Percentiles rank a stretch among this genome's conserved stretches.
Evolutionary conservation across 2,888 invertebrate species (phyloP).

Genomic region (Rhimphoctona megacephalus): DNA sequence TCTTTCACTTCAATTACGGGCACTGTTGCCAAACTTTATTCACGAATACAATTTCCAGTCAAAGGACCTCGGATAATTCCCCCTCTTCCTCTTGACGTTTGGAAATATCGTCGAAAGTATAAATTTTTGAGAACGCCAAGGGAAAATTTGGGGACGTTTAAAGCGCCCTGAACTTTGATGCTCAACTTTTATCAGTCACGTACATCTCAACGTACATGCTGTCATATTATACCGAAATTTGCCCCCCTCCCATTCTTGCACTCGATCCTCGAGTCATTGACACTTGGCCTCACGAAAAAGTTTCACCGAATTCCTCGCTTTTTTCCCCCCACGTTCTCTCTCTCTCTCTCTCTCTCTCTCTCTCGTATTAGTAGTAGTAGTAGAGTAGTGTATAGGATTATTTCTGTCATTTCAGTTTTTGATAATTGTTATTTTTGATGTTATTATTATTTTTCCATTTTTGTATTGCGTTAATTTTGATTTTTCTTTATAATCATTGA

Average conservation of each 20-base stretch:
- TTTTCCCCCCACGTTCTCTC: neutral
- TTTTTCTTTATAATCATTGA: no score
- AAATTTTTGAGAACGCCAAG: neutral
- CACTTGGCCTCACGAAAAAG: conserved; percentile 37
- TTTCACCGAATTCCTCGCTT: neutral
- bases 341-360: neutral
- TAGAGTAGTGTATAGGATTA: no score
- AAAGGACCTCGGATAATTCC: neutral
- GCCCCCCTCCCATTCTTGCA: conserved; percentile 2
- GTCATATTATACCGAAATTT: conserved; percentile 13
- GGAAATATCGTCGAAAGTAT: neutral
- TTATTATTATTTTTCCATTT: no score
- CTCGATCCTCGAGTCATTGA: conserved; percentile 35
- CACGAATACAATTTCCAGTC: neutral
- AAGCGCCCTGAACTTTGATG: conserved; percentile 1
- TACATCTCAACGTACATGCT: conserved; percentile 1
- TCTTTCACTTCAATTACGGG: neutral
- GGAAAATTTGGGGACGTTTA: neutral
- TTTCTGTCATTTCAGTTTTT: no score
- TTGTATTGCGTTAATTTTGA: no score
- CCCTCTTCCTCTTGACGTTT: neutral
- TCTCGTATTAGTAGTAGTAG: no score
- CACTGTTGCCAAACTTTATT: neutral
- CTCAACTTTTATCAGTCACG: conserved; percentile 17
- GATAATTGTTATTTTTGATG: no score